Evolutionary conservation across 2,888 invertebrate genomes (phyloP).

Genomic region (Ceramica pisi): DNA sequence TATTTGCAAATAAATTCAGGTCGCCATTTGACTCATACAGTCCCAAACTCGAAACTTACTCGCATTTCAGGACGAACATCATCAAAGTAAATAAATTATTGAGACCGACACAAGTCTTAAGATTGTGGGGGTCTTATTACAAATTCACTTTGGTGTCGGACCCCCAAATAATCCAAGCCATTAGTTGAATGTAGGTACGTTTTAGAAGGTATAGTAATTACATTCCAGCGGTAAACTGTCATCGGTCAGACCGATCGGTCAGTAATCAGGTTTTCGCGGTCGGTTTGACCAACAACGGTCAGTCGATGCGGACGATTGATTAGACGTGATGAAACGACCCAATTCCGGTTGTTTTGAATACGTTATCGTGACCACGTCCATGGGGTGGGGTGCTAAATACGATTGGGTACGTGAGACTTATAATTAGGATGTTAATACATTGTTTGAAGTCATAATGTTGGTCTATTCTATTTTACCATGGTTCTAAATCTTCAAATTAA

Average conservation of each 20-base stretch:
- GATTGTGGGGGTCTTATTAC: constrained; percentile 80
- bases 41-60: constrained; percentile 69
- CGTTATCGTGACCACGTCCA: constrained; percentile 36
- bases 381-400: constrained; percentile 10
- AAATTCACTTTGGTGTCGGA: constrained; percentile 84
- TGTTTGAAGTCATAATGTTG: no score
- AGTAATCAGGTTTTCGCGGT: constrained; percentile 81
- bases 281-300: constrained; percentile 78
- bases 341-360: constrained; percentile 61
- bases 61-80: constrained; percentile 69
- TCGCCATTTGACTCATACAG: constrained; percentile 64
- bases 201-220: constrained; percentile 77
- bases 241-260: constrained; percentile 74
- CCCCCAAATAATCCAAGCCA: constrained; percentile 78
- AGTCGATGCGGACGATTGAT: constrained; percentile 81
- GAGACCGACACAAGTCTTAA: constrained; percentile 78
- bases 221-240: constrained; percentile 85
- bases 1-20: constrained; percentile 50
- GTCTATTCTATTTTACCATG: not conserved
- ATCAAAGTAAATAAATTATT: constrained; percentile 83
- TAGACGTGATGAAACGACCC: constrained; percentile 67
- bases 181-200: constrained; percentile 77
- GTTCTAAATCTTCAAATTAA: constrained; percentile 32
- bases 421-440: not conserved
- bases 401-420: not conserved